Evolutionary conservation across 2,888 invertebrate species (phyloP).

Genomic region (Adela reaumurella): DNA sequence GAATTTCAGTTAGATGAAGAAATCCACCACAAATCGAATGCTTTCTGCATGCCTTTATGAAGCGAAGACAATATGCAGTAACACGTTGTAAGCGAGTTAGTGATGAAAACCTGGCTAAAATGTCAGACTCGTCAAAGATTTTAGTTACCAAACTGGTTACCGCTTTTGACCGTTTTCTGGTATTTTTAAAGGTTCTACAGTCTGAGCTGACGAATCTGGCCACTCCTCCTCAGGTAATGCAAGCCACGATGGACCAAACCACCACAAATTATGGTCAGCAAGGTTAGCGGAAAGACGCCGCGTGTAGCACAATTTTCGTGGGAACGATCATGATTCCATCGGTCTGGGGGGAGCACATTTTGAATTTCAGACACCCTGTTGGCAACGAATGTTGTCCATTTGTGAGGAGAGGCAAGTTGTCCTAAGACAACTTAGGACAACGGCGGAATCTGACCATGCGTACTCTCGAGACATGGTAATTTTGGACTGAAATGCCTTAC

Average conservation of each 20-base stretch:
- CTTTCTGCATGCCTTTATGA: background rate
- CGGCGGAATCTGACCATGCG: constrained; percentile 8
- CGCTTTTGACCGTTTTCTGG: background rate
- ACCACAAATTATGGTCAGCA: background rate
- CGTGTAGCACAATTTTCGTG: background rate
- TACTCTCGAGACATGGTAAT: constrained; percentile 2
- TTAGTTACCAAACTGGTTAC: background rate
- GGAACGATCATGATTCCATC: background rate
- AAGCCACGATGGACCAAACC: background rate
- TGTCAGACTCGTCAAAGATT: background rate
- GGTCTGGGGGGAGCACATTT: background rate
- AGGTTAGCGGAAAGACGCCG: background rate
- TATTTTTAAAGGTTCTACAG: background rate
- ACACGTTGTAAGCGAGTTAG: background rate
- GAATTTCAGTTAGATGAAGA: background rate
- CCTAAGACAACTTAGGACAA: constrained; percentile 8
- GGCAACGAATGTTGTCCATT: constrained; percentile 9
- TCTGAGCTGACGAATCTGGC: background rate
- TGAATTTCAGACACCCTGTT: constrained; percentile 5
- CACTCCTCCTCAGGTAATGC: background rate
- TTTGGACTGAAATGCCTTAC: background rate
- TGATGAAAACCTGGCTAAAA: background rate
- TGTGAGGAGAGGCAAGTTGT: constrained; percentile 1
- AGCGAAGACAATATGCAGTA: background rate
- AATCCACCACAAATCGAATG: background rate